Base-by-base conservation (phyloP, 2,797 vertebrate species). In the Pitangus sulphuratus region DNA sequence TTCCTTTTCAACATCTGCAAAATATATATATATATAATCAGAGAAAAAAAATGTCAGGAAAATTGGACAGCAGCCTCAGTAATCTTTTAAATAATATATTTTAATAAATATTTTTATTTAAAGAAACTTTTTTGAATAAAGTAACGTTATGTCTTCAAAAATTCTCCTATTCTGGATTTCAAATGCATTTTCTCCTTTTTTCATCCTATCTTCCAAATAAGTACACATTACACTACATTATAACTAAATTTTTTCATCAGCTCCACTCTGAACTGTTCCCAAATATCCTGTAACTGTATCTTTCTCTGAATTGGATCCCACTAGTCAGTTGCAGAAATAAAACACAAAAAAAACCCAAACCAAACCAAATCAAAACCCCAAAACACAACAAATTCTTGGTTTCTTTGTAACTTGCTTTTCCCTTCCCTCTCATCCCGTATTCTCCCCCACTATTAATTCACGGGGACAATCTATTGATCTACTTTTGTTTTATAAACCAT, bases 341-440 rank as follows among this genome's bases (percentile, higher is more conserved):
- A 20, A 66, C 3, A 58, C 39, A 30, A 2, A 30, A 48, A 35
- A 24, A 20, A 20, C 3, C 0, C 4, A 12, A 33, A 9, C 5
- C 22, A 62, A 51, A 4, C 1, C 10, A 20, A 61, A n/a, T 2
- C 8, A n/a, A 40, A 61, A 24, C 10, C 6, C 11, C 13, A 40
- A 70, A 39, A 15, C 15, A n/a, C 6, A 15, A 25, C 5, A 74
- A 47, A 30, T 50, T 8, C 4, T n/a, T 66, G 7, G 13, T 79
- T 83, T 79, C n/a, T 58, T 74, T 80, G 22, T 33, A 26, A 11
- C 9, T 69, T 56, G 2, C 7, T 77, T 90, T 39, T 74, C 39
- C 13, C 9, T 42, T 57, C n/a, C 2, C 3, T 66, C 68, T 87
- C 21, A 65, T 50, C 14, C 20, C 13, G 66, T 2, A 69, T 62